A percentile compares a stretch with the other conserved stretches of the same genome.
Evolutionary conservation across 2,797 vertebrate species (phyloP).

Genomic region (Xenops minutus): DNA sequence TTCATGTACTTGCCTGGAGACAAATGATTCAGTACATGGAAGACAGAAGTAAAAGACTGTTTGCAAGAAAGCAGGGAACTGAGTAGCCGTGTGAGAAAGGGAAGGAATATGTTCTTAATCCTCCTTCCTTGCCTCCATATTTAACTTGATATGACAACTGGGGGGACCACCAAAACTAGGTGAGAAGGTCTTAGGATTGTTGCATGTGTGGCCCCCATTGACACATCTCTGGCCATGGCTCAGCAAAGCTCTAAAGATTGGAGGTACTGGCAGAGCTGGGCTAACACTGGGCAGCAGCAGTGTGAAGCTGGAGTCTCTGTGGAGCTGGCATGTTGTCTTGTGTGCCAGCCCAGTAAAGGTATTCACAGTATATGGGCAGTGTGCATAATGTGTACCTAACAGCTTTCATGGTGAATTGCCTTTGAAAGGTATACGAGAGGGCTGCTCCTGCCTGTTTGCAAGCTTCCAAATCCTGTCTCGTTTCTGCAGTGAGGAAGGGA

Average conservation of each 20-base stretch:
- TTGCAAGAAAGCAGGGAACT: not conserved
- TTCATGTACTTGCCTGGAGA: not conserved
- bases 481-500: not conserved
- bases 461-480: not conserved
- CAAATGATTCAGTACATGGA: not conserved
- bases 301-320: not conserved
- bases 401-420: not conserved
- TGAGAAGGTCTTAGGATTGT: not conserved
- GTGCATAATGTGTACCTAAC: no score
- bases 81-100: not conserved
- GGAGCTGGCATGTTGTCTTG: not conserved
- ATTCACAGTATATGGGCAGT: not conserved
- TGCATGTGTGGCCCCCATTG: accelerated
- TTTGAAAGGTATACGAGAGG: not conserved
- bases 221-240: not conserved
- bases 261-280: not conserved
- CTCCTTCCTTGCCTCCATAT: accelerated
- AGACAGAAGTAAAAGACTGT: not conserved
- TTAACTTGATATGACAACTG: not conserved
- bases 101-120: not conserved
- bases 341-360: not conserved
- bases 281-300: not conserved
- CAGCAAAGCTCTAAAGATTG: not conserved
- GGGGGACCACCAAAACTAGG: not conserved
- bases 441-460: not conserved